Percentiles rank a stretch among this genome's conserved stretches.
These are phyloP conservation scores for Forbesichthys agassizii DNA, from an alignment of 2,113 vertebrate genomes.

Conservation along the genomic window DNA sequence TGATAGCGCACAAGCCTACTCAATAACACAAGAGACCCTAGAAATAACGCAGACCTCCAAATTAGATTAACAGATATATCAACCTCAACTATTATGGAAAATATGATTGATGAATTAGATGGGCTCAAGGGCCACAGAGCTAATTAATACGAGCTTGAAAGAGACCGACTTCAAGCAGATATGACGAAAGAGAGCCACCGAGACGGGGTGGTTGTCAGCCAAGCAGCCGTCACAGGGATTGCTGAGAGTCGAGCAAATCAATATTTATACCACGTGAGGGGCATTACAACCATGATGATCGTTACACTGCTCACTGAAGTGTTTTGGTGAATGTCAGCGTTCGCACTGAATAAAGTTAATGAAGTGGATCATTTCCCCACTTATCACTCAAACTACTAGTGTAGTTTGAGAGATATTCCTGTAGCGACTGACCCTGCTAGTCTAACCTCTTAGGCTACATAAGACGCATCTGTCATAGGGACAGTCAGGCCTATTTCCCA, in stretches of 20 bases:
- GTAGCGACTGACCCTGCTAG: too few relatives aligned
- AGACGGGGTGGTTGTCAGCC: slow-evolving; percentile 39
- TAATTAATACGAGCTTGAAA: slow-evolving; percentile 53
- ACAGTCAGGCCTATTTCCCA: too few relatives aligned
- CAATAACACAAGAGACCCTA: slow-evolving; percentile 34
- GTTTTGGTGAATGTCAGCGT: background rate
- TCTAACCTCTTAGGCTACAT: too few relatives aligned
- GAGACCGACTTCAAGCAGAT: slow-evolving; percentile 34
- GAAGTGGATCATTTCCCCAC: too few relatives aligned
- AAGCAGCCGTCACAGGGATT: slow-evolving; percentile 39
- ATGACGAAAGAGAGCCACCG: slow-evolving; percentile 29
- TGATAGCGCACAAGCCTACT: slow-evolving; percentile 31
- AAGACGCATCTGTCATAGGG: too few relatives aligned
- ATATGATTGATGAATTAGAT: slow-evolving; percentile 29
- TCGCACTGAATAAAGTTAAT: slow-evolving; percentile 24
- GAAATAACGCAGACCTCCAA: slow-evolving; percentile 45
- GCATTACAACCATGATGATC: slow-evolving; percentile 27
- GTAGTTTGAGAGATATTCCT: slow-evolving; percentile 12
- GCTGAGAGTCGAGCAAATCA: slow-evolving; percentile 33
- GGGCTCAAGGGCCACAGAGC: slow-evolving; percentile 55
- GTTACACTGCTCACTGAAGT: background rate
- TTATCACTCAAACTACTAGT: background rate
- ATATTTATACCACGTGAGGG: slow-evolving; percentile 26
- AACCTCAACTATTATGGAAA: slow-evolving; percentile 52
- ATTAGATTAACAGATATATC: slow-evolving; percentile 61